Evolutionary conservation across 2,113 vertebrate genomes (phyloP), one percentile per base, ranked within the genome.

Genomic region (Protomyctophum bolini): DNA sequence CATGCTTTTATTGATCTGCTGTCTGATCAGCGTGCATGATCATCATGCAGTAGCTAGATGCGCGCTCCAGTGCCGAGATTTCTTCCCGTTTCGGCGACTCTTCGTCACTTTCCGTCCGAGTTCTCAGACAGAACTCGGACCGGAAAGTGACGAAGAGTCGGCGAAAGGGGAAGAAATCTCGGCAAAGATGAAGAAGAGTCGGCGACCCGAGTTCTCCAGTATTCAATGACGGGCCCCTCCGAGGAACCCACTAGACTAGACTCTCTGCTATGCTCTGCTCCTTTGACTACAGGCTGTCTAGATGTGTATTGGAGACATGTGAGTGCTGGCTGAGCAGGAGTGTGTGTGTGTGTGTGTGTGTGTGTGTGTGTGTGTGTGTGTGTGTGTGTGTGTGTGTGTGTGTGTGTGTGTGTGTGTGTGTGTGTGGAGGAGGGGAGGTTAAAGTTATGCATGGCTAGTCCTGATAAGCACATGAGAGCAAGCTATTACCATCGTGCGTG

Each of bases 391-490:
- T 49, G 46, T 45, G 14, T 14, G 46, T 11, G 21, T 33, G 6
- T 28, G 49, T 15, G 8, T n/a, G 61, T 48, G 62, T 49, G 46
- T 45, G 14, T 10, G 46, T 7, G 21, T 11, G 6, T 28, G 49
- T 14, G 8, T n/a, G 46, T 10, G 21, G 48, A 7, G 57, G 21
- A 58, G 2, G 65, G 28, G 70, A 61, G 66, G 75, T 73, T 72
- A 48, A 21, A 58, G 72, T 64, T 75, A 69, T 68, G 83, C 68
- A 70, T 76, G 86, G 72, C 84, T 69, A 70, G 59, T 55, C 62
- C 56, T 74, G 87, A 85, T 83, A 87, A 83, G 79, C 74, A 66
- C 75, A 72, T 2, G 10, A 74, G 61, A 58, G 59, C 63, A 46
- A 63, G 68, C 63, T 63, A 70, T 76, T 77, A 72, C 60, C 68